These are phyloP conservation scores for Aporrectodea caliginosa DNA, from an alignment of 1,140 invertebrate species.

Conservation along the genomic window DNA sequence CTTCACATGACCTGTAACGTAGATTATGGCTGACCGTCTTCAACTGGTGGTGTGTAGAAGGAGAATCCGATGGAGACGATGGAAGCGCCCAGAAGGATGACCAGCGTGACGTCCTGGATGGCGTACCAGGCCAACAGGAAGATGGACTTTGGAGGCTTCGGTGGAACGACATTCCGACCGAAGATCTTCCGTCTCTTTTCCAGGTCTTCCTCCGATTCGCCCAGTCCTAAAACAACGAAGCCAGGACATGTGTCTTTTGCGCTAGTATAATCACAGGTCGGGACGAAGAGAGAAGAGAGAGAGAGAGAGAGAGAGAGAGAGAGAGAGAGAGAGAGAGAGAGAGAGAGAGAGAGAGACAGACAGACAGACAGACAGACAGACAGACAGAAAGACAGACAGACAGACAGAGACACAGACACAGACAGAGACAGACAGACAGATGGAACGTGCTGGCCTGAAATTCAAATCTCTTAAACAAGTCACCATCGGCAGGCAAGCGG, in stretches of 20 bases:
- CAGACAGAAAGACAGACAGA: not conserved
- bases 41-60: no score
- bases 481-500: no score
- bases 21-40: no score
- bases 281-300: no score
- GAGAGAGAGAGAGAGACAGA: not conserved
- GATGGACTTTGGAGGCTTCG: constrained; percentile 96
- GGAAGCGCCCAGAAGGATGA: constrained; percentile 63
- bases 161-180: constrained; percentile 94
- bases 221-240: not conserved
- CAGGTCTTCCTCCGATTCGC: not conserved
- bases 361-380: not conserved
- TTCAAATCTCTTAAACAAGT: no score
- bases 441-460: not conserved
- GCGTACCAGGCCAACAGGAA: constrained; percentile 95
- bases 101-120: constrained; percentile 92
- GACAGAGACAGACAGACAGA: not conserved
- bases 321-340: constrained; percentile 1
- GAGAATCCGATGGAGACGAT: constrained; percentile 35
- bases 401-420: not conserved
- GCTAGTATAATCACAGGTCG: no score
- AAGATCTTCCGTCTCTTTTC: constrained; percentile 57
- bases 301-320: not conserved
- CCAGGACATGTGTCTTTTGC: no score
- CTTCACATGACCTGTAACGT: no score